Conservation (phyloP, 2,888 invertebrate genomes). For the Conistra vaccinii region DNA sequence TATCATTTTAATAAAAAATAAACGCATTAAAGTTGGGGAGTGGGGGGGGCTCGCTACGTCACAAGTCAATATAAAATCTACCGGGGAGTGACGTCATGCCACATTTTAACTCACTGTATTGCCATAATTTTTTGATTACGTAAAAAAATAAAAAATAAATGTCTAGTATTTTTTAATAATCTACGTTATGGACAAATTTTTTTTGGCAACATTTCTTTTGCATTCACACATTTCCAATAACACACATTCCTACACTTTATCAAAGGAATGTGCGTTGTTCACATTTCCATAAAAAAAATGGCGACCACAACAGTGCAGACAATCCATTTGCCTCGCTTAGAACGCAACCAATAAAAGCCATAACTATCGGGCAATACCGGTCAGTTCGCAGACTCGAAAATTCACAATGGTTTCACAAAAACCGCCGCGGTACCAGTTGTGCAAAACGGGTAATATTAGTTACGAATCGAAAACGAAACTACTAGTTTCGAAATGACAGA, state of each 20-base stretch:
- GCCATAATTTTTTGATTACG: too few species aligned
- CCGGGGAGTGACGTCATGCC: too few species aligned
- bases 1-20: too few species aligned
- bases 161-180: too few species aligned
- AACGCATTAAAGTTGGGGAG: too few species aligned
- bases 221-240: neutral
- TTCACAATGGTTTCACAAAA: slow-evolving; percentile 59
- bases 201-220: too few species aligned
- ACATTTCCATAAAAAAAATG: slow-evolving; percentile 40
- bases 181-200: too few species aligned
- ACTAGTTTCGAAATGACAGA: slow-evolving; percentile 21
- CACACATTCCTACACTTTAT: slow-evolving; percentile 5
- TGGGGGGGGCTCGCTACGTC: too few species aligned
- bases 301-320: slow-evolving; percentile 38
- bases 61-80: too few species aligned
- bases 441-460: slow-evolving; percentile 60
- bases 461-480: slow-evolving; percentile 58
- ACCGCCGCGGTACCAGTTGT: slow-evolving; percentile 42
- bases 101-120: too few species aligned
- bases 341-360: slow-evolving; percentile 58
- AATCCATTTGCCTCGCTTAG: slow-evolving; percentile 57
- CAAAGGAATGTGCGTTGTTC: neutral
- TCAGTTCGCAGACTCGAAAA: slow-evolving; percentile 43
- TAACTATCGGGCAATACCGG: slow-evolving; percentile 59
- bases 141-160: too few species aligned